phyloP scores from a whole-genome alignment of 2,797 vertebrate species.

The Ctenopoma kingsleyae region DNA sequence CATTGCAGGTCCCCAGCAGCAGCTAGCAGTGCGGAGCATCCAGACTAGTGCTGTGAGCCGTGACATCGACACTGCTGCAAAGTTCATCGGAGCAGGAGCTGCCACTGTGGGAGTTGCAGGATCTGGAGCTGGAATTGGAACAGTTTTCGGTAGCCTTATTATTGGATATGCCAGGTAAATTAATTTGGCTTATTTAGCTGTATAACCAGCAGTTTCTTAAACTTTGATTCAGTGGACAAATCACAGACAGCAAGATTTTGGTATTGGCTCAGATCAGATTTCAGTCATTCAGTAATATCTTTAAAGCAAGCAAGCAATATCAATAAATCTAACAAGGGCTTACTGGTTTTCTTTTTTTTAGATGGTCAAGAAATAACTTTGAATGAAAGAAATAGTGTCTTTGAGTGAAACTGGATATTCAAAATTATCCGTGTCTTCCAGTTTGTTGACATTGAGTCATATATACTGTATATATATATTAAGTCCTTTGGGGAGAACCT shows the following conservation, averaged over 20 bases:
- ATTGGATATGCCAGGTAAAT: conserved; percentile 96
- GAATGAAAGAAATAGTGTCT: not conserved
- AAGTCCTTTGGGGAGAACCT: not conserved
- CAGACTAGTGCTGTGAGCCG: conserved; percentile 88
- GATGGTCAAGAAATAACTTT: not conserved
- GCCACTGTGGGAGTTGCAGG: conserved; percentile 97
- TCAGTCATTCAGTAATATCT: not conserved
- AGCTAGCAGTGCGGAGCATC: conserved; percentile 84
- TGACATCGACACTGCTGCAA: conserved; percentile 97
- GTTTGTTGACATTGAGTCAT: too few species aligned
- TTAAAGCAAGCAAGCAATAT: not conserved
- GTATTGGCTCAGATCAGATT: not conserved
- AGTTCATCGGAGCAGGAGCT: conserved; percentile 96
- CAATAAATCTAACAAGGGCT: too few species aligned
- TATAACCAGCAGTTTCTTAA: not conserved
- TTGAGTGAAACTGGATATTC: not conserved
- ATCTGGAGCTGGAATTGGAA: conserved; percentile 95
- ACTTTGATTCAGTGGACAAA: not conserved
- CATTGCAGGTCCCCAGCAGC: conserved; percentile 65
- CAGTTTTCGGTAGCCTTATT: conserved; percentile 97
- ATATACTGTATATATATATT: too few species aligned
- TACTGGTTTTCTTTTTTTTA: not conserved
- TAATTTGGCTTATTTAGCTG: not conserved
- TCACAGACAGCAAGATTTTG: not conserved
- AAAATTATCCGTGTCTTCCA: too few species aligned